Base-by-base conservation (phyloP, 2,888 invertebrate species). In the Rhaphigaster nebulosa region DNA sequence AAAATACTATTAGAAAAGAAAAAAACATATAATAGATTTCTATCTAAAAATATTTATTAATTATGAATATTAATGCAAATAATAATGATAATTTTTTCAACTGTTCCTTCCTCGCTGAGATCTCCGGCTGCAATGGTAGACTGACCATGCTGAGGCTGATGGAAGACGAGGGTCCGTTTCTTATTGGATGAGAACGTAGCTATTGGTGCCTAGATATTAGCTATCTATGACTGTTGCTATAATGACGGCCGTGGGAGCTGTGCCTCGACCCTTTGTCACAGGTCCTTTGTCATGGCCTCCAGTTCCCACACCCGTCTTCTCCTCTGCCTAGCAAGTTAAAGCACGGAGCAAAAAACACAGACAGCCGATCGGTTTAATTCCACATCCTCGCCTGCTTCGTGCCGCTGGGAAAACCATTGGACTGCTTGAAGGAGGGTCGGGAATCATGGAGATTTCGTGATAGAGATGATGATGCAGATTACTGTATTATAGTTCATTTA, bases 171-270 rank as follows among this genome's bases (percentile, higher is more conserved):
- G 70, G 20, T 38, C 70, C 1, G 34, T 76, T 76, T 76, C 70
- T 76, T 34, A 76, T 76, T 76, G 38, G 70, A 76, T 20, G 34
- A 76, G 34, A 20, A 15, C n/a, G 34, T 3, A 76, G 70, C 70
- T 76, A 76, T 76, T 38, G 38, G 38, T 23, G 70, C 20, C 20
- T 76, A 76, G 70, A 76, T 76, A 76, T 76, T 76, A 76, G 38
- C 70, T 76, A 76, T 34, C 70, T 76, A 76, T 38, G 70, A 76
- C 70, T 76, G 70, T 76, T 6, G 70, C 70, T 76, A 38, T 84
- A 84, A 84, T 84, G 84, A 84, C 45, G 84, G 84, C 45, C 84
- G 84, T 84, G 84, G 84, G 84, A 84, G 84, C 84, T 84, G n/a
- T 34, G 20, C 38, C 38, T 38, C 70, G 70, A 38, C 18, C 20